phyloP scores from a whole-genome alignment of 2,888 invertebrate species.

The Antitype chi region DNA sequence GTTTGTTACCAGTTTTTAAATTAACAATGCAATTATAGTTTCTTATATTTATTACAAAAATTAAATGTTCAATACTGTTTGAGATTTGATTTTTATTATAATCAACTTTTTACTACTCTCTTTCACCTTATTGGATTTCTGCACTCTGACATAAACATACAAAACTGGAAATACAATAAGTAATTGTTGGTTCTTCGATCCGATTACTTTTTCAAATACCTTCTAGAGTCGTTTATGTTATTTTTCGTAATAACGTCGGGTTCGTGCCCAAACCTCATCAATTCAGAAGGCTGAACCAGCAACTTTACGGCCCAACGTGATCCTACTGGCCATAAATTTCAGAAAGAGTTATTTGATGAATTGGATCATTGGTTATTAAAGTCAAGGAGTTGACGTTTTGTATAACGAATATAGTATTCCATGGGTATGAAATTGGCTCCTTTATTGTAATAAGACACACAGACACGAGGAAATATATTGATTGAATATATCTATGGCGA shows the following conservation, averaged over 20 bases:
- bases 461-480: not conserved
- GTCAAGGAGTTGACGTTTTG: not conserved
- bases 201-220: too few relatives aligned
- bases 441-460: not conserved
- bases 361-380: not conserved
- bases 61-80: constrained; percentile 45
- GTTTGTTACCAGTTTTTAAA: constrained; percentile 65
- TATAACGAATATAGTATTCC: not conserved
- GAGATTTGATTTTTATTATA: not conserved
- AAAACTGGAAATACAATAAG: not conserved
- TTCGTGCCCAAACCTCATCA: constrained; percentile 5
- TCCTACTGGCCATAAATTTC: not conserved
- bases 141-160: not conserved
- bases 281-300: not conserved
- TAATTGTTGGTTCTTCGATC: too few relatives aligned
- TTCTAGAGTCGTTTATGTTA: not conserved
- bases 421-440: not conserved
- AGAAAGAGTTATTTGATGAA: not conserved
- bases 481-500: not conserved
- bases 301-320: not conserved
- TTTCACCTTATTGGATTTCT: not conserved
- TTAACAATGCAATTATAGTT: constrained; percentile 47
- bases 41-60: constrained; percentile 63
- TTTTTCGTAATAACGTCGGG: constrained; percentile 1
- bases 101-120: not conserved